Base-by-base conservation (phyloP, 2,113 vertebrate genomes). In the Fregata magnificens region DNA sequence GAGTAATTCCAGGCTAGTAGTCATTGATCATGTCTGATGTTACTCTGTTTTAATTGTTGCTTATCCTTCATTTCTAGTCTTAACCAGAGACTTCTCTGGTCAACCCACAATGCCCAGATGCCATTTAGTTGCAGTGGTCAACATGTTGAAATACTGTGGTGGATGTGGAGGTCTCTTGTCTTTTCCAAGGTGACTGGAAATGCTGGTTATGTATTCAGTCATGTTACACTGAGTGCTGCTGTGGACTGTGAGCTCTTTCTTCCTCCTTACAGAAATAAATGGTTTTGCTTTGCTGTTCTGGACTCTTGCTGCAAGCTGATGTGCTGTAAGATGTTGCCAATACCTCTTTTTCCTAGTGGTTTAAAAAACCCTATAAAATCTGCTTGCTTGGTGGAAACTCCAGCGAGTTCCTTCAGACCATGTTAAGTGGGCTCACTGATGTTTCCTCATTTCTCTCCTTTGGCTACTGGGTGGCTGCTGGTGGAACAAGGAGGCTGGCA, bases 171-270 rank as follows among this genome's bases (percentile, higher is more conserved):
- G 12, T 40, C 49, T 76, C 40, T 49, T 31, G 47, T 16, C 28
- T 74, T 55, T 66, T 31, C n/a, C 26, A n/a, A 12, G 72, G 36
- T 53, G 66, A 10, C 81, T 92, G 73, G 65, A 88, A 74, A 42
- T 45, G 59, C 67, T 70, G 63, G 28, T 74, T 83, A 2, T 52
- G 17, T 20, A 3, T 74, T 65, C 25, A 42, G 0, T 73, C 9
- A 5, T 0, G 1, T 70, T 25, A 17, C 3, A 5, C 52, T 0
- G 0, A 81, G 9, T 10, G 25, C 50, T 74, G 55, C 65, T 84
- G 15, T 1, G 6, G 40, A 20, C 45, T 55, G 6, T 6, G 52
- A 67, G 52, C 70, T 59, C n/a, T n/a, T 45, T 74, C 31, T 10
- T 90, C 15, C 50, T 81, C 31, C 12, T 5, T 36, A 24, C 0